Base-by-base conservation (phyloP, 2,113 vertebrate species). In the Cygnus buccinator region DNA sequence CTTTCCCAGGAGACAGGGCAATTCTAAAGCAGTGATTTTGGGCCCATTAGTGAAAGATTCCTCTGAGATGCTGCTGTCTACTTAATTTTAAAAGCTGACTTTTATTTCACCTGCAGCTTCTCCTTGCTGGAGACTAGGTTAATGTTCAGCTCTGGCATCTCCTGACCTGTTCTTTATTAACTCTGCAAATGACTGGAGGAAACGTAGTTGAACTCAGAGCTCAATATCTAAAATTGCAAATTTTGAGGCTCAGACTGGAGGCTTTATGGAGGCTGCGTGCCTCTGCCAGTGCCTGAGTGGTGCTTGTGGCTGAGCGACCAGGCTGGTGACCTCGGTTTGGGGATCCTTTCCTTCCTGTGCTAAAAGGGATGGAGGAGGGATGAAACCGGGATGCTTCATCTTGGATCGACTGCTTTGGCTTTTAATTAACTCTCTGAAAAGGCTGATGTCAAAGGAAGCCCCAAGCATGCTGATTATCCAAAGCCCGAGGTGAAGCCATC, bases 151-250 rank as follows among this genome's bases (percentile, higher is more conserved):
- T 76, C 62, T 89, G 63, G 48, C 44, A 37, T 62, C 48, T 87
- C 48, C 80, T 89, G 87, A 85, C 93, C 93, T 73, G 66, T 31
- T 93, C 61, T 90, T 81, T 89, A 89, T 92, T 65, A 92, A 79
- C 62, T 41, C 58, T 79, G 84, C 66, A 86, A 90, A 90, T 0
- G 5, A 80, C 82, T 93, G 20, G 48, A 81, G 84, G 68, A 65
- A 92, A 87, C 26, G 23, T 11, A 66, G 67, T 86, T 93, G 73
- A 86, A 84, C 76, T 87, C 37, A 48, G 66, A 68, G 37, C 48
- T 63, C 43, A 61, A 1, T 43, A 58, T 66, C 18, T 84, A 46
- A 54, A 90, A 63, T 13, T 59, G 68, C 74, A 74, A 28, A 67
- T n/a, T n/a, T 15, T 55, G 82, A 88, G 67, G 71, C 78, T 35